Conservation (phyloP, 2,888 invertebrate genomes). For the Hartigia nigra region DNA sequence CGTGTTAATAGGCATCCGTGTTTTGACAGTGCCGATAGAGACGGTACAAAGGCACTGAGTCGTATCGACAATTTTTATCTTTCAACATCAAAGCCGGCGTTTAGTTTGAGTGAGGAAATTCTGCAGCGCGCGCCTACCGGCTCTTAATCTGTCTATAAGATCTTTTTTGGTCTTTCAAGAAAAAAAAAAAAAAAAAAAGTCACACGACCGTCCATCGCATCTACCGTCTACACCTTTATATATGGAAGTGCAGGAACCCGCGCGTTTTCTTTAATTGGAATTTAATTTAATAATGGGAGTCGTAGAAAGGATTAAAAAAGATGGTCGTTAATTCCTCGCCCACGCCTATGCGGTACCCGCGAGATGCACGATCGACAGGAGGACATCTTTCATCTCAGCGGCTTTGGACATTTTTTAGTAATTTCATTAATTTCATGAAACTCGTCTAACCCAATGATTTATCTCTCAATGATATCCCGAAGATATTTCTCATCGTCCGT, state of each 20-base stretch:
- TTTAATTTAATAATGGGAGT: slow-evolving; percentile 22
- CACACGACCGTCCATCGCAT: not conserved
- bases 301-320: slow-evolving; percentile 13
- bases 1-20: slow-evolving; percentile 9
- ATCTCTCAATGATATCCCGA: not conserved
- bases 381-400: slow-evolving; percentile 4
- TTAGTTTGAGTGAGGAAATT: slow-evolving; percentile 18
- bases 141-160: slow-evolving; percentile 21
- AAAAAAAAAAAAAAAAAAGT: not conserved
- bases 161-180: slow-evolving; percentile 19
- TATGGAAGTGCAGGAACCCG: not conserved
- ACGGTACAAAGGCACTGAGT: slow-evolving; percentile 13
- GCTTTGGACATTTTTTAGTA: slow-evolving; percentile 7
- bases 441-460: slow-evolving; percentile 12
- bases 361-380: not conserved
- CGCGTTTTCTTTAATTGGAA: slow-evolving; percentile 22
- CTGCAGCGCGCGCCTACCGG: slow-evolving; percentile 23
- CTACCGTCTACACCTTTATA: not conserved
- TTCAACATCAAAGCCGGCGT: slow-evolving; percentile 23
- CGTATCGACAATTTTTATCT: slow-evolving; percentile 19
- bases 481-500: not conserved
- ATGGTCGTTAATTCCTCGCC: slow-evolving; percentile 21
- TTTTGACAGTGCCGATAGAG: slow-evolving; percentile 22
- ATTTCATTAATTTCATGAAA: slow-evolving; percentile 24
- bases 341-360: slow-evolving; percentile 2